Percentiles rank a stretch among this genome's conserved stretches.
Conservation (phyloP, 1,140 invertebrate species). For the Drosophila equinoxialis region DNA sequence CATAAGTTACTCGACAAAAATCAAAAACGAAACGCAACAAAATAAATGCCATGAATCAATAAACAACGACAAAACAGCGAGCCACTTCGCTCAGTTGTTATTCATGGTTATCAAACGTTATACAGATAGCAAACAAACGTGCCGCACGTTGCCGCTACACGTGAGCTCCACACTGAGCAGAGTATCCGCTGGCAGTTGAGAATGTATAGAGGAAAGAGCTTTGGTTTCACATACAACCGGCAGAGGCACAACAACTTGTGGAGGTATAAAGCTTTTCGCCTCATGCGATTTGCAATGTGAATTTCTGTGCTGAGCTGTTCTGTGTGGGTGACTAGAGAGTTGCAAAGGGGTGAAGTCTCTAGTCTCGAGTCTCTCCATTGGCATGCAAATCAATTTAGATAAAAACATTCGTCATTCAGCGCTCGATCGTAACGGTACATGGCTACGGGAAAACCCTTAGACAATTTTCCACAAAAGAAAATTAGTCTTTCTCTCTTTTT, state of each 20-base stretch:
- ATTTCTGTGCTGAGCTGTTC: not conserved
- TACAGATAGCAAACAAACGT: conserved; percentile 59
- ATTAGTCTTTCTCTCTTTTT: not conserved
- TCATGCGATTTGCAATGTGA: conserved; percentile 11
- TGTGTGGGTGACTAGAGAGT: not conserved
- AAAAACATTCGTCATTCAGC: conserved; percentile 10
- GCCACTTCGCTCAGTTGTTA: conserved; percentile 30
- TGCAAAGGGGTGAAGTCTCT: not conserved
- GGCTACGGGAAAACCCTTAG: not conserved
- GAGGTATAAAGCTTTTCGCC: conserved; percentile 52
- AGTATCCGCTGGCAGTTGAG: not conserved
- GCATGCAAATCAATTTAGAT: not conserved
- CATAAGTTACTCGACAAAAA: conserved; percentile 53
- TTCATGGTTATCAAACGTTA: conserved; percentile 55
- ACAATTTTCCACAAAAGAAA: not conserved
- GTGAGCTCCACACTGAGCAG: conserved; percentile 46
- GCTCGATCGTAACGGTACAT: conserved; percentile 5
- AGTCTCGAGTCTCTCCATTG: not conserved
- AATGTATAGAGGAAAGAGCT: not conserved
- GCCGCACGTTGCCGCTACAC: conserved; percentile 75
- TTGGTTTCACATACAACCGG: conserved; percentile 7
- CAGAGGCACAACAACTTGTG: conserved; percentile 32
- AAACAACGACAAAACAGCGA: conserved; percentile 21
- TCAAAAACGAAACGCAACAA: conserved; percentile 26
- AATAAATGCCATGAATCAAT: conserved; percentile 46